Evolutionary conservation across 2,888 invertebrate species (phyloP).

Genomic region (Antheraea yamamai): DNA sequence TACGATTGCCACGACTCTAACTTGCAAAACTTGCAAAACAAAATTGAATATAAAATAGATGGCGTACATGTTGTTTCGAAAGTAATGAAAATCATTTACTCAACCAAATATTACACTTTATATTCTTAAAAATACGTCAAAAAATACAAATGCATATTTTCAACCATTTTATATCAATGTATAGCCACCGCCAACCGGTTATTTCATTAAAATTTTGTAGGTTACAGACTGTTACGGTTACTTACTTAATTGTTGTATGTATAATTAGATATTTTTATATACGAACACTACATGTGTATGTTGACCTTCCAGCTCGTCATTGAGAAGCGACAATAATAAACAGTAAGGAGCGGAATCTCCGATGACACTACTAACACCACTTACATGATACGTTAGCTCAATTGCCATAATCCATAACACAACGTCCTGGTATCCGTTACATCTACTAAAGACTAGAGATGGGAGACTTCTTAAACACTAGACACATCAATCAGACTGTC

Average conservation of each 20-base stretch:
- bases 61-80: too few relatives aligned
- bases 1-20: too few relatives aligned
- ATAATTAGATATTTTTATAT: not conserved
- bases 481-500: not conserved
- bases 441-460: constrained; percentile 69
- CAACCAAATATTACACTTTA: too few relatives aligned
- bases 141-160: not conserved
- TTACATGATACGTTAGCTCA: constrained; percentile 37
- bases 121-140: too few relatives aligned
- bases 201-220: not conserved
- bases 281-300: not conserved
- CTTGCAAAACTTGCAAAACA: too few relatives aligned
- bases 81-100: too few relatives aligned
- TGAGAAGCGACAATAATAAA: constrained; percentile 10
- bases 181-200: not conserved
- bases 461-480: constrained; percentile 44
- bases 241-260: not conserved
- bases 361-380: constrained; percentile 5
- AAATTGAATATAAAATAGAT: too few relatives aligned
- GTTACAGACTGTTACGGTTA: not conserved
- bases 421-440: constrained; percentile 47
- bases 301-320: not conserved
- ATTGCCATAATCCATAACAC: constrained; percentile 57
- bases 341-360: constrained; percentile 11
- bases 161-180: not conserved